Percentiles rank a stretch among this genome's conserved stretches.
Conservation (phyloP, 2,888 invertebrate species). For the Clostera curtula region DNA sequence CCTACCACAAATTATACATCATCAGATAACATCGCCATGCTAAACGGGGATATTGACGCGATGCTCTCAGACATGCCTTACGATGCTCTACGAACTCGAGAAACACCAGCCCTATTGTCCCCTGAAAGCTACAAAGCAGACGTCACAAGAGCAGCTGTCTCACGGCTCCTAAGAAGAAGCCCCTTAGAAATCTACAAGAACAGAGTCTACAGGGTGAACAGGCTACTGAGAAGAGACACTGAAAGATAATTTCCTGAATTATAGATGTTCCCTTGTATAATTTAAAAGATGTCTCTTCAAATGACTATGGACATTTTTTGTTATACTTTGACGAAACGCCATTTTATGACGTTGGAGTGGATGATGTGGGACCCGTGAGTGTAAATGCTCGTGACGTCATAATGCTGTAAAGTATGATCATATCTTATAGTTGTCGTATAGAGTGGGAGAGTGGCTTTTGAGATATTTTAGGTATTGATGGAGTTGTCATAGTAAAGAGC, state of each 20-base stretch:
- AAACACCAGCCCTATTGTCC: slow-evolving; percentile 60
- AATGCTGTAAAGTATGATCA: too few relatives aligned
- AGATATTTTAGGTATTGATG: too few relatives aligned
- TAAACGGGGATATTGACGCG: slow-evolving; percentile 62
- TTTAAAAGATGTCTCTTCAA: too few relatives aligned
- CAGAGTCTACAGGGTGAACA: slow-evolving; percentile 56
- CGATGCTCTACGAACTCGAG: slow-evolving; percentile 55
- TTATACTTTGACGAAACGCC: too few relatives aligned
- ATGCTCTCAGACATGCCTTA: slow-evolving; percentile 55
- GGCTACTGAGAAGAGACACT: slow-evolving; percentile 52
- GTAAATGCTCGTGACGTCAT: too few relatives aligned
- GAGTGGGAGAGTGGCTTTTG: too few relatives aligned
- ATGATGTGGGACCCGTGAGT: too few relatives aligned
- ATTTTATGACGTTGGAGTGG: too few relatives aligned
- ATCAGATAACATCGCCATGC: slow-evolving; percentile 53
- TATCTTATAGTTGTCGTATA: too few relatives aligned
- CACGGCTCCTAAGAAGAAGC: slow-evolving; percentile 43
- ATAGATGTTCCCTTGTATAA: too few relatives aligned
- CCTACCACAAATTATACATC: slow-evolving; percentile 57
- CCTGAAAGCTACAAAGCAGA: slow-evolving; percentile 61
- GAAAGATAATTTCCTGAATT: slow-evolving; percentile 68
- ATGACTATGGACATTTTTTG: too few relatives aligned
- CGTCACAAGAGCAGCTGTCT: slow-evolving; percentile 54
- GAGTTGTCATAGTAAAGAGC: too few relatives aligned
- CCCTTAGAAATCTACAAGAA: slow-evolving; percentile 59